These are phyloP conservation scores for Campylomormyrus numenius DNA, from an alignment of 2,113 vertebrate species.

Conservation along the genomic window DNA sequence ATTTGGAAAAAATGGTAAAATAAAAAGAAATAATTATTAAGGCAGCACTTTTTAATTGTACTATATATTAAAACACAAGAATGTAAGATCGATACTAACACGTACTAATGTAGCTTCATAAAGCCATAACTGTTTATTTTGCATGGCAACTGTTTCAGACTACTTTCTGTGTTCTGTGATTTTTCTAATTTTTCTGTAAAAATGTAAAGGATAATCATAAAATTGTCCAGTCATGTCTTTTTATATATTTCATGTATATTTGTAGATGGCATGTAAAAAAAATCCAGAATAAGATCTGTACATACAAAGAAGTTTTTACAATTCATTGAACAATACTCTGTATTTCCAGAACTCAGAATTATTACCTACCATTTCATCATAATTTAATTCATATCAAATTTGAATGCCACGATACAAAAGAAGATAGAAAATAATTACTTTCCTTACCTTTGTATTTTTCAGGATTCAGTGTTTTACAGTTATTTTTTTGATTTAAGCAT, in stretches of 20 bases:
- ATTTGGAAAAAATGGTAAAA: background rate
- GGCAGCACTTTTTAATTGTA: background rate
- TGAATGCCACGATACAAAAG: background rate
- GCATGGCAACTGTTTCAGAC: background rate
- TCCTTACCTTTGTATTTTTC: background rate
- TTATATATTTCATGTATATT: background rate
- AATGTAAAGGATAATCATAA: background rate
- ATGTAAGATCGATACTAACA: background rate
- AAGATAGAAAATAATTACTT: background rate
- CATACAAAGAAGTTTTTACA: conserved; percentile 12
- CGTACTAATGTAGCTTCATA: background rate
- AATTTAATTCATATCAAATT: background rate
- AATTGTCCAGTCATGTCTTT: background rate
- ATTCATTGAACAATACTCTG: background rate
- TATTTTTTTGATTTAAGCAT: background rate
- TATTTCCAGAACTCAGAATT: background rate
- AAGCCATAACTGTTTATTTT: background rate
- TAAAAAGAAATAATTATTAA: background rate
- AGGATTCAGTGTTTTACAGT: background rate
- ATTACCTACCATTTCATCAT: background rate
- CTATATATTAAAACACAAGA: background rate
- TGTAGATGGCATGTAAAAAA: background rate
- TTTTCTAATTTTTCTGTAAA: background rate
- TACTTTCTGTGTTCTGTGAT: background rate
- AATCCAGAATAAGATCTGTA: background rate